phyloP scores from a whole-genome alignment of 2,888 invertebrate genomes.

The Agelastica alni region DNA sequence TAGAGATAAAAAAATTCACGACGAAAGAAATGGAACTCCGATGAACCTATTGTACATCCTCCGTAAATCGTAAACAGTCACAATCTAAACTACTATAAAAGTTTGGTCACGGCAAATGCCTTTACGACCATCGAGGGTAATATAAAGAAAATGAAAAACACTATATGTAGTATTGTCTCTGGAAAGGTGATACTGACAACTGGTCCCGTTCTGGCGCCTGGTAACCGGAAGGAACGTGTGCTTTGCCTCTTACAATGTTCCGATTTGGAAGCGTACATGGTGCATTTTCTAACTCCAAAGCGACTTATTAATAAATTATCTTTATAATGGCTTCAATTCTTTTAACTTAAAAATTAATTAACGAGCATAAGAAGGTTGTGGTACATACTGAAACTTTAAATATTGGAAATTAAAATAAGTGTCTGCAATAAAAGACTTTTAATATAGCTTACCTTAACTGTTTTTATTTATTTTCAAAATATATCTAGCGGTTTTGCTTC shows the following conservation, averaged over 20 bases:
- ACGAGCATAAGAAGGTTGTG: too few relatives aligned
- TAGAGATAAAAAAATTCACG: too few relatives aligned
- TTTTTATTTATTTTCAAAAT: too few relatives aligned
- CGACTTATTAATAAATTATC: too few relatives aligned
- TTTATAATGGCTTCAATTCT: too few relatives aligned
- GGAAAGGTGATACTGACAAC: slow-evolving; percentile 56
- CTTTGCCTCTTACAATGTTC: slow-evolving; percentile 45
- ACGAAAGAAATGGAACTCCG: too few relatives aligned
- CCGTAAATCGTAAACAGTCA: slow-evolving; percentile 45
- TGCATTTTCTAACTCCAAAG: slow-evolving; percentile 10
- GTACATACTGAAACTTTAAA: too few relatives aligned
- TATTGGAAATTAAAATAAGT: too few relatives aligned
- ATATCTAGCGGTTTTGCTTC: too few relatives aligned
- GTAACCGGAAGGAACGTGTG: slow-evolving; percentile 47
- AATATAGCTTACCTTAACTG: too few relatives aligned
- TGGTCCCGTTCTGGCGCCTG: slow-evolving; percentile 51
- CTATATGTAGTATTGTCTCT: slow-evolving; percentile 59
- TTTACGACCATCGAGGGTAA: slow-evolving; percentile 84
- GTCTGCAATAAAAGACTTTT: too few relatives aligned
- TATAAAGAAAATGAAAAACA: slow-evolving; percentile 90
- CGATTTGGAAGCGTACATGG: slow-evolving; percentile 43
- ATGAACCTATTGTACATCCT: slow-evolving; percentile 8
- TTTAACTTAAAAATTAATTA: too few relatives aligned
- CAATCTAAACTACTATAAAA: slow-evolving; percentile 59
- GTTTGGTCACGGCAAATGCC: slow-evolving; percentile 87